Conservation (phyloP, 1,140 invertebrate genomes). For the Drosophila cardini region DNA sequence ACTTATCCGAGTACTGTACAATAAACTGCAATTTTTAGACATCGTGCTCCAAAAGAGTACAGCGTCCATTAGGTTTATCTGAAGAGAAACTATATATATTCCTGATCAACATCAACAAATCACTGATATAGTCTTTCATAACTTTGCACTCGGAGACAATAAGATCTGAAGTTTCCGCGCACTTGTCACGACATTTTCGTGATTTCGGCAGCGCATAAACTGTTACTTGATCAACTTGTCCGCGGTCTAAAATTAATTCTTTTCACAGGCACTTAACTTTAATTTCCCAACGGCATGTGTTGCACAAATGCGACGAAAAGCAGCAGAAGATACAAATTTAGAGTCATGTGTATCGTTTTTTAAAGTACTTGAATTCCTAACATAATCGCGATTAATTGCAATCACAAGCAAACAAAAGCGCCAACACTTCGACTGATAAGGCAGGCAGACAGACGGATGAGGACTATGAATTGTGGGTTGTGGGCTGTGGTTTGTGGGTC, state of each 20-base stretch:
- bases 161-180: not conserved
- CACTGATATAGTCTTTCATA: too few relatives aligned
- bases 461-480: too few relatives aligned
- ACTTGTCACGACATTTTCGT: not conserved
- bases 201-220: constrained; percentile 17
- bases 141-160: too few relatives aligned
- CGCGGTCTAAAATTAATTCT: constrained; percentile 46
- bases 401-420: not conserved
- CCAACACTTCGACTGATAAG: not conserved
- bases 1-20: too few relatives aligned
- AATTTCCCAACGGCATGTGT: constrained; percentile 23
- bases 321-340: not conserved
- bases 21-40: too few relatives aligned
- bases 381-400: constrained; percentile 3
- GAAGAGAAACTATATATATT: too few relatives aligned
- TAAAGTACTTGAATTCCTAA: not conserved
- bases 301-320: constrained; percentile 12
- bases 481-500: not conserved
- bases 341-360: not conserved
- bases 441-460: too few relatives aligned
- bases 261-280: constrained; percentile 40
- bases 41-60: too few relatives aligned
- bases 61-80: too few relatives aligned
- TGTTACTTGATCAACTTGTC: not conserved
- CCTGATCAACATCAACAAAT: too few relatives aligned